These are phyloP conservation scores for Synergus japonicus DNA, from an alignment of 2,888 invertebrate genomes.

Conservation along the genomic window DNA sequence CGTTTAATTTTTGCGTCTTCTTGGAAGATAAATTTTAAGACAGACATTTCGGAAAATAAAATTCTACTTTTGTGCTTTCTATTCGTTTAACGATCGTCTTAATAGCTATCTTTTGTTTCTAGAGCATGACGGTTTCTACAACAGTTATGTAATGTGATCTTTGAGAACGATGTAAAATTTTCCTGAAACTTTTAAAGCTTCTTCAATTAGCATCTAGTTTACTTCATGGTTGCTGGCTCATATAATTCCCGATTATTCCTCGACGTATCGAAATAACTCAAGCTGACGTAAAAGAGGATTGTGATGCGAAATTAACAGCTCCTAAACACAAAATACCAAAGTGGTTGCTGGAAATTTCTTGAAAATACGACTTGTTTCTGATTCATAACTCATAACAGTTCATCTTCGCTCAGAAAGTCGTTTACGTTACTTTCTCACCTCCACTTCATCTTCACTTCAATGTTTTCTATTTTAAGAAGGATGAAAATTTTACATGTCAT, in stretches of 20 bases:
- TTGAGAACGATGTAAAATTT: constrained; percentile 1
- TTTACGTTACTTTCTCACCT: too few relatives aligned
- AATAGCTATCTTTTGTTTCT: constrained; percentile 14
- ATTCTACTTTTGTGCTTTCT: neutral
- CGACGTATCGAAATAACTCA: neutral
- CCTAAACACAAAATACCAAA: too few relatives aligned
- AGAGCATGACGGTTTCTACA: constrained; percentile 14
- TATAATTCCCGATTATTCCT: neutral
- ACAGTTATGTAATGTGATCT: constrained; percentile 8
- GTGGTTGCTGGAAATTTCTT: too few relatives aligned
- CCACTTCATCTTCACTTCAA: too few relatives aligned
- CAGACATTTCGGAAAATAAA: neutral
- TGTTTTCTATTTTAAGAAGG: neutral
- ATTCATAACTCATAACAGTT: neutral
- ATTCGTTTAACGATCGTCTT: constrained; percentile 2
- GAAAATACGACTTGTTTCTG: neutral
- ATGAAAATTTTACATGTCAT: too few relatives aligned
- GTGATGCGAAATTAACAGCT: neutral
- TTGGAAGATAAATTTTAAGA: neutral
- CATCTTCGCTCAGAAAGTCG: neutral
- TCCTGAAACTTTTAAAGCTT: constrained; percentile 7
- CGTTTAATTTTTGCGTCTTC: neutral
- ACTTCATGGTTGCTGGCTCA: neutral
- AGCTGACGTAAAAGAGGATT: neutral
- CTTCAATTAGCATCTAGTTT: constrained; percentile 2